Evolutionary conservation across 2,888 invertebrate genomes (phyloP), one percentile per base, ranked within the genome.

Genomic region (Phortica magna): DNA sequence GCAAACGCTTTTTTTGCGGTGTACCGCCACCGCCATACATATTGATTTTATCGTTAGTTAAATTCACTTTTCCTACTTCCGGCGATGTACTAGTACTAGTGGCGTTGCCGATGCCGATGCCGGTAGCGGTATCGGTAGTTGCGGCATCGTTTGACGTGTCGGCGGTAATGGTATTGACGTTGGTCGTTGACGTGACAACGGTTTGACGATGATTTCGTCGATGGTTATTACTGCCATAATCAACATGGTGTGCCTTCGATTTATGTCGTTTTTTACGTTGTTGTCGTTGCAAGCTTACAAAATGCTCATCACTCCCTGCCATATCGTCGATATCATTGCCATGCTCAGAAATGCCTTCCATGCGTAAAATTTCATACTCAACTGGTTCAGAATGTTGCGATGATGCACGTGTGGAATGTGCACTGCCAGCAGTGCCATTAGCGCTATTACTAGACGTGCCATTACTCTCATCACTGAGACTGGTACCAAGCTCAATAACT

Each of bases 361-460:
- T 94, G 79, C 96, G 94, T 88, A 97, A 92, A 75, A 97, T 96
- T 92, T 97, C 97, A 91, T 97, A 97, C 89, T 97, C 96, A n/a
- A 92, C 88, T 0, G 96, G 95, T 85, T 94, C 88, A 9, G 80
- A 81, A 43, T 80, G 79, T 39, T 79, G 77, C 7, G 82, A 82
- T 14, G 83, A 82, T 4, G 73, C 78, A 41, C 82, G 81, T 75
- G 80, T 80, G 48, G 94, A 94, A 19, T 53, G 17, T 41, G 57
- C 14, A 43, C 57, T 76, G 70, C 59, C 68, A 65, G 67, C 73
- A 74, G 68, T 53, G 42, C 82, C 82, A 73, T 68, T 79, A 53
- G 67, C 75, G 14, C 3, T 71, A 31, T 41, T 71, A 55, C 77
- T 88, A 9, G 80, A 82, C 43, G 76, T 65, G 2, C 61, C 76